phyloP scores from a whole-genome alignment of 2,797 vertebrate species.

The Meriones psammophilus region DNA sequence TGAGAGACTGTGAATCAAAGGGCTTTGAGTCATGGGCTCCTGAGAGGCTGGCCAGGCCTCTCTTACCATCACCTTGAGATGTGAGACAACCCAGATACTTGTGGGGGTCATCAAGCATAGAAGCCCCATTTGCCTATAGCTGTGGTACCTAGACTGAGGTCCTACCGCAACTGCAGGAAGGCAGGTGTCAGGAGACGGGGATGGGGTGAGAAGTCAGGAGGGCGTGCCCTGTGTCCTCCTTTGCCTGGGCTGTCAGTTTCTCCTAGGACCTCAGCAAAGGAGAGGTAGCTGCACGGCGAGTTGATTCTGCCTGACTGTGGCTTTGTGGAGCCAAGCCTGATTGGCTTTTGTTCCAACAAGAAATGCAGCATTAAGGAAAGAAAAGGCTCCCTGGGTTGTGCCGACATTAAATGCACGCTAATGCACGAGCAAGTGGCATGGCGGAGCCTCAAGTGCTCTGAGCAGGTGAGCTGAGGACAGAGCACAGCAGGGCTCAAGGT shows the following conservation, averaged over 20 bases:
- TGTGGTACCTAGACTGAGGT: not conserved
- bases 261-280: not conserved
- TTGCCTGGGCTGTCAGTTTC: not conserved
- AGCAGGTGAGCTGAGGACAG: fast-evolving
- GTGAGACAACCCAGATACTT: not conserved
- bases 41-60: not conserved
- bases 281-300: fast-evolving
- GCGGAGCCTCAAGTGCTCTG: fast-evolving
- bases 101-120: fast-evolving
- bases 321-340: not conserved
- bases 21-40: not conserved
- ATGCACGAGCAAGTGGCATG: not conserved
- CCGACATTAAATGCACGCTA: not conserved
- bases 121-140: no score
- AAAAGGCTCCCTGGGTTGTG: not conserved
- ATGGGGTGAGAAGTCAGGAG: fast-evolving
- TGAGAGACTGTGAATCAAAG: not conserved
- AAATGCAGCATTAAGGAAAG: not conserved
- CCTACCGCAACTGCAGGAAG: not conserved
- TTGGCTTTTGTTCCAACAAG: conserved; percentile 30
- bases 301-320: not conserved
- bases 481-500: not conserved
- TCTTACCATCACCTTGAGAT: not conserved
- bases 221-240: fast-evolving
- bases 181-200: fast-evolving